phyloP scores from a whole-genome alignment of 37 sponge, comb jelly and placozoan genomes.

The Geodia barretti region DNA sequence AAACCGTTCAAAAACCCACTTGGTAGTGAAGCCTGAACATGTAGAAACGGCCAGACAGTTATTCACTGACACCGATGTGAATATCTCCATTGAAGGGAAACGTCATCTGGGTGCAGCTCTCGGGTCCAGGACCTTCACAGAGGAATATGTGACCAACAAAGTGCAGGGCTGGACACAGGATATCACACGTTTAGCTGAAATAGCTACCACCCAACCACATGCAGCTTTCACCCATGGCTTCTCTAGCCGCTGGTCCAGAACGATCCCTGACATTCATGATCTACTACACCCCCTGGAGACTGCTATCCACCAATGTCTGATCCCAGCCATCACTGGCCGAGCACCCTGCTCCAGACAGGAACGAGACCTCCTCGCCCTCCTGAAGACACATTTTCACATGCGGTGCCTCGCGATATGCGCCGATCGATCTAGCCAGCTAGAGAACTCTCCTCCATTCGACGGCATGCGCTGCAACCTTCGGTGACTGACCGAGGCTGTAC shows the following conservation, averaged over 20 bases:
- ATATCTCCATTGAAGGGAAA: too few relatives aligned
- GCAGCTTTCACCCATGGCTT: constrained; percentile 33
- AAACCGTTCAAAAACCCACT: constrained; percentile 27
- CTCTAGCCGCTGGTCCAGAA: constrained; percentile 11
- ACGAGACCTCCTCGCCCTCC: too few relatives aligned
- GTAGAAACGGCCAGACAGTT: constrained; percentile 2
- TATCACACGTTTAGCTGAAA: neutral
- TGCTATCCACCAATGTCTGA: neutral
- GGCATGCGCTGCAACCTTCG: too few relatives aligned
- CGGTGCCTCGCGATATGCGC: too few relatives aligned
- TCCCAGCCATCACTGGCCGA: constrained; percentile 8
- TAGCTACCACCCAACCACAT: constrained; percentile 48
- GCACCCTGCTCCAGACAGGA: neutral
- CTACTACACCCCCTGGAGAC: constrained; percentile 35
- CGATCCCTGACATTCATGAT: constrained; percentile 1
- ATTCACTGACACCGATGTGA: constrained; percentile 27
- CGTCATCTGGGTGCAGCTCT: too few relatives aligned
- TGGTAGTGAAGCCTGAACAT: constrained; percentile 30
- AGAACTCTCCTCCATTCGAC: too few relatives aligned
- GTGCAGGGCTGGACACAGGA: neutral
- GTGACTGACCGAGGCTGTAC: too few relatives aligned
- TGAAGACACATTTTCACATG: too few relatives aligned
- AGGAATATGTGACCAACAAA: constrained; percentile 4
- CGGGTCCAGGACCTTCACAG: neutral
- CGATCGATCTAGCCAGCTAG: too few relatives aligned